These are phyloP conservation scores for Callinectes sapidus DNA, from an alignment of 2,888 invertebrate genomes.

Conservation along the genomic window DNA sequence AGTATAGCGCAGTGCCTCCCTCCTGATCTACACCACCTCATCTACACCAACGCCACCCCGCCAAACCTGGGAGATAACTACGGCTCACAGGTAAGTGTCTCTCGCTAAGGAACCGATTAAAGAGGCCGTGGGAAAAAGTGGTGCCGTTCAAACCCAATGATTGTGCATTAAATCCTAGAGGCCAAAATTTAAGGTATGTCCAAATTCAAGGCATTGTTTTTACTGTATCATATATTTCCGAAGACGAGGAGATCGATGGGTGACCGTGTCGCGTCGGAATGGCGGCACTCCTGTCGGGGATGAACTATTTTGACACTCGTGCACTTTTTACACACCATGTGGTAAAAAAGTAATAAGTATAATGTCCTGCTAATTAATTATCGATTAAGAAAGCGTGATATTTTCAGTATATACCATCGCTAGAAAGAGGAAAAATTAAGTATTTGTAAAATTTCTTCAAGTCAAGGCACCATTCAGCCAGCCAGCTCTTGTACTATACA, in stretches of 20 bases:
- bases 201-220: not conserved
- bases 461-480: not conserved
- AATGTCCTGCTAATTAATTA: not conserved
- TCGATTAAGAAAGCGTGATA: not conserved
- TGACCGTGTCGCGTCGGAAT: not conserved
- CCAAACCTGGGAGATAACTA: slow-evolving; percentile 58
- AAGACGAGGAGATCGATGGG: not conserved
- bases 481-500: not conserved
- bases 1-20: slow-evolving; percentile 73
- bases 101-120: not conserved
- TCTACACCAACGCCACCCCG: slow-evolving; percentile 69
- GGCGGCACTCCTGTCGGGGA: not conserved
- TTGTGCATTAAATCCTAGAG: not conserved
- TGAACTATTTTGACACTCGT: not conserved
- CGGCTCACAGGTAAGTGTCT: slow-evolving; percentile 68
- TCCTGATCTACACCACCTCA: slow-evolving; percentile 73
- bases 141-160: not conserved
- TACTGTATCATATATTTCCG: not conserved
- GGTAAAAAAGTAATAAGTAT: not conserved
- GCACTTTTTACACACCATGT: not conserved
- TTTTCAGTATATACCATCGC: not conserved
- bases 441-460: not conserved
- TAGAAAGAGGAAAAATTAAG: not conserved
- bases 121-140: not conserved
- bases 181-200: not conserved